A percentile compares a stretch with the other conserved stretches of the same genome.
phyloP scores from a whole-genome alignment of 1,140 invertebrate species.

The Cotesia vestalis region DNA sequence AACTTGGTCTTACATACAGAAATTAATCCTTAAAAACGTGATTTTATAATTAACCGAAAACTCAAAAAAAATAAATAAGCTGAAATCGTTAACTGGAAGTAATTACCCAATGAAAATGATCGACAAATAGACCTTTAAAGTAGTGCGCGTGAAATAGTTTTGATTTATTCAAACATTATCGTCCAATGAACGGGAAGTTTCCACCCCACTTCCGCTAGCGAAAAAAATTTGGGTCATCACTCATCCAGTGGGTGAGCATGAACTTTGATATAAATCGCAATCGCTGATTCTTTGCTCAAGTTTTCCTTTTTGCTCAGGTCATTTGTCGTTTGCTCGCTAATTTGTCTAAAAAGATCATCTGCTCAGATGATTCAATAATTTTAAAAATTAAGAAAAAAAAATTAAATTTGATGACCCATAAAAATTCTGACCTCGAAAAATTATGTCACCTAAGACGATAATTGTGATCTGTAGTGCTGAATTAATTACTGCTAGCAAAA shows the following conservation, averaged over 20 bases:
- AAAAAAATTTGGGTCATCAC: conserved; percentile 40
- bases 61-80: too few relatives aligned
- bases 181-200: conserved; percentile 32
- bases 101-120: conserved; percentile 8
- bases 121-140: conserved; percentile 30
- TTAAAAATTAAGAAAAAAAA: background rate
- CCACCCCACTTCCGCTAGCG: conserved; percentile 35
- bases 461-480: too few relatives aligned
- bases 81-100: too few relatives aligned
- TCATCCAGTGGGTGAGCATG: background rate
- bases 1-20: too few relatives aligned
- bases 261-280: background rate
- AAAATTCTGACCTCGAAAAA: too few relatives aligned
- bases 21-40: too few relatives aligned
- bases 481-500: too few relatives aligned
- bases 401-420: too few relatives aligned
- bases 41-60: too few relatives aligned
- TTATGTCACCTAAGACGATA: too few relatives aligned
- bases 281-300: too few relatives aligned
- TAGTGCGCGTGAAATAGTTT: conserved; percentile 19
- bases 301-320: too few relatives aligned
- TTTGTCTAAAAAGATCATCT: background rate
- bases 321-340: background rate
- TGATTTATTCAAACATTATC: conserved; percentile 38
- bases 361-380: background rate